Percentiles rank a stretch among this genome's conserved stretches.
These are phyloP conservation scores for Encarsia formosa DNA, from an alignment of 2,888 invertebrate species.

Conservation along the genomic window DNA sequence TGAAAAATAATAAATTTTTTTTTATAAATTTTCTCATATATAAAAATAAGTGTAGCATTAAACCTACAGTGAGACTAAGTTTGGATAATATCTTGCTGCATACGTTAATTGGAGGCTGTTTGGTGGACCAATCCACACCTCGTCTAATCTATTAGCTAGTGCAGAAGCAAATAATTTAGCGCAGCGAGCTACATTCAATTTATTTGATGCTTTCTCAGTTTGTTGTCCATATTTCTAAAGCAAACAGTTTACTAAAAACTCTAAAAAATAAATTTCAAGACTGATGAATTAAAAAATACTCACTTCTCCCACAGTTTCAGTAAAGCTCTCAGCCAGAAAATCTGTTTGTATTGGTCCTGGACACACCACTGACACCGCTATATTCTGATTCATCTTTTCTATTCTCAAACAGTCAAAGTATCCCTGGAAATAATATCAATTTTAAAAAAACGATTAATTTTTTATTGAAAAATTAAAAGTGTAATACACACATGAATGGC, in stretches of 20 bases:
- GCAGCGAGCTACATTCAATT: slow-evolving; percentile 59
- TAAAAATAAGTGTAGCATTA: background rate
- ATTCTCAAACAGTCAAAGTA: slow-evolving; percentile 64
- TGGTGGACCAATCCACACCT: slow-evolving; percentile 65
- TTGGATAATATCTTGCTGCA: slow-evolving; percentile 37
- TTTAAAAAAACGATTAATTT: too few species aligned
- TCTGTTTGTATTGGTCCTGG: slow-evolving; percentile 75
- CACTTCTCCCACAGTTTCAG: slow-evolving; percentile 61
- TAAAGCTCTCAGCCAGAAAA: slow-evolving; percentile 66
- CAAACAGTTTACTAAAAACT: slow-evolving; percentile 21
- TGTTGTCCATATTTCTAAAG: slow-evolving; percentile 48
- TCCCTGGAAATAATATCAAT: slow-evolving; percentile 57
- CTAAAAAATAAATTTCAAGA: slow-evolving; percentile 9
- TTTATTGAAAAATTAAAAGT: slow-evolving; percentile 15
- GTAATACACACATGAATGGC: slow-evolving; percentile 67
- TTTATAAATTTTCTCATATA: background rate
- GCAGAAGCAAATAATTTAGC: slow-evolving; percentile 58
- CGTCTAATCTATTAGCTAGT: slow-evolving; percentile 58
- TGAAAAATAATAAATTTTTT: slow-evolving; percentile 18
- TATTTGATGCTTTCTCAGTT: slow-evolving; percentile 50
- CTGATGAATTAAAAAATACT: slow-evolving; percentile 14
- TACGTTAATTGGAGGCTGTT: slow-evolving; percentile 36
- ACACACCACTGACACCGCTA: slow-evolving; percentile 66
- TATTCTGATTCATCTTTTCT: slow-evolving; percentile 59
- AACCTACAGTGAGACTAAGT: slow-evolving; percentile 35